Evolutionary conservation across 2,888 invertebrate species (phyloP).

Genomic region (Junonia oenone): DNA sequence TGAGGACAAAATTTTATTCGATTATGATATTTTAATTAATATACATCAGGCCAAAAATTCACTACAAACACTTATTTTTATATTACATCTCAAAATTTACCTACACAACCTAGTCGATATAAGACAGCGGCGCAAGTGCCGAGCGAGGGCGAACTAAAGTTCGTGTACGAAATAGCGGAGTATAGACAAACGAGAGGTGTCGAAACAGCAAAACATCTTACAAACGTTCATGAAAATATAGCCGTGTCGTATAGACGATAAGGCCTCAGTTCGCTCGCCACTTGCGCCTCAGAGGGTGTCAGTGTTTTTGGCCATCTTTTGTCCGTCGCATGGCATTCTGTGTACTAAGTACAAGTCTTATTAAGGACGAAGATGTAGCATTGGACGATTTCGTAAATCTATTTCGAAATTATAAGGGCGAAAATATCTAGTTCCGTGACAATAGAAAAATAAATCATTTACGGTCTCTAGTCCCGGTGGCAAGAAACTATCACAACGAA

Average conservation of each 20-base stretch:
- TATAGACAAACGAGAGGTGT: constrained; percentile 15
- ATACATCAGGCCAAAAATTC: constrained; percentile 53
- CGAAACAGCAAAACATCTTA: constrained; percentile 19
- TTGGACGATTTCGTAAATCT: constrained; percentile 68
- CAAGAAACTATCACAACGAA: constrained; percentile 73
- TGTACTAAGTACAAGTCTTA: constrained; percentile 77
- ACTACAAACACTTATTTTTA: constrained; percentile 48
- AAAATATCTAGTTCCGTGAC: constrained; percentile 49
- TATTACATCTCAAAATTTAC: constrained; percentile 46
- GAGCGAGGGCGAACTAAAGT: constrained; percentile 31
- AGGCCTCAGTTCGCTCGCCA: constrained; percentile 36
- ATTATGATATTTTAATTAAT: constrained; percentile 40
- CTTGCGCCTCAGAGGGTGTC: constrained; percentile 41
- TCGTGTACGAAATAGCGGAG: neutral
- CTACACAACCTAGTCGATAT: constrained; percentile 65
- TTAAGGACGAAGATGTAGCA: constrained; percentile 74
- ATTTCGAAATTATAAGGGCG: constrained; percentile 44
- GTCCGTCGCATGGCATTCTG: constrained; percentile 50
- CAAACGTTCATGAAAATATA: constrained; percentile 22
- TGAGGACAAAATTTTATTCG: constrained; percentile 56
- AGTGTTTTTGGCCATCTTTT: constrained; percentile 39
- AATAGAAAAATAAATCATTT: constrained; percentile 40
- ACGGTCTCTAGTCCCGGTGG: constrained; percentile 47
- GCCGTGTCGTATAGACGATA: neutral
- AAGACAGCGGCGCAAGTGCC: constrained; percentile 47